Percentiles rank a stretch among this genome's conserved stretches.
These are phyloP conservation scores for Mustela nigripes DNA, from an alignment of 2,113 vertebrate species.

Conservation along the genomic window DNA sequence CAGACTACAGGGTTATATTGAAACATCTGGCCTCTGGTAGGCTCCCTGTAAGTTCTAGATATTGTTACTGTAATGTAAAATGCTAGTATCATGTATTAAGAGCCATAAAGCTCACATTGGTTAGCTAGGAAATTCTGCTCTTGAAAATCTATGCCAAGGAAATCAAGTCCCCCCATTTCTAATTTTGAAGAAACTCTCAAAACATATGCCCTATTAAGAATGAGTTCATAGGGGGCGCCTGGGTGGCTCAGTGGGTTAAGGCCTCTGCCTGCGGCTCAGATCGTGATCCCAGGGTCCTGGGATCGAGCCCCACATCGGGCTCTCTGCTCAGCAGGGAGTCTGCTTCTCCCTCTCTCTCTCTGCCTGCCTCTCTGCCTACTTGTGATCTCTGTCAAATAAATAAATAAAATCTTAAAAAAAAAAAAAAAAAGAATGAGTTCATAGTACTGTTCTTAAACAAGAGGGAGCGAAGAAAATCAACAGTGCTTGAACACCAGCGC, in stretches of 20 bases:
- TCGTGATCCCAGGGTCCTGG: too few relatives aligned
- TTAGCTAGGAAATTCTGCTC: constrained; percentile 2
- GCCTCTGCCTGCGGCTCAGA: too few relatives aligned
- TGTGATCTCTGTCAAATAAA: too few relatives aligned
- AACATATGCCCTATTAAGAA: neutral
- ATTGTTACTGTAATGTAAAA: neutral
- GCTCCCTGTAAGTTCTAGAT: neutral
- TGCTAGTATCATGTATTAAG: neutral
- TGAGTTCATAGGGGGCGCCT: neutral
- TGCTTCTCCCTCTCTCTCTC: too few relatives aligned
- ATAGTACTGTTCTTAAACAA: neutral
- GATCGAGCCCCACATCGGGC: too few relatives aligned
- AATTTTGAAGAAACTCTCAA: neutral
- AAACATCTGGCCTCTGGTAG: neutral
- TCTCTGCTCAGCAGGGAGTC: too few relatives aligned
- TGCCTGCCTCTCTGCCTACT: too few relatives aligned
- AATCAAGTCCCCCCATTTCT: neutral
- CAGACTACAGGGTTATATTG: neutral
- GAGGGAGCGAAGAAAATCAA: neutral
- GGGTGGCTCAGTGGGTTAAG: too few relatives aligned
- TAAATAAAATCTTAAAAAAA: too few relatives aligned
- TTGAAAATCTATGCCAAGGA: neutral
- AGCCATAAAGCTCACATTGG: neutral
- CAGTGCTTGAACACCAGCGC: neutral
- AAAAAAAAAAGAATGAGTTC: neutral